phyloP scores from a whole-genome alignment of 30 jellyfish, hydroid and myxozoan genomes.

The Pelagia noctiluca region DNA sequence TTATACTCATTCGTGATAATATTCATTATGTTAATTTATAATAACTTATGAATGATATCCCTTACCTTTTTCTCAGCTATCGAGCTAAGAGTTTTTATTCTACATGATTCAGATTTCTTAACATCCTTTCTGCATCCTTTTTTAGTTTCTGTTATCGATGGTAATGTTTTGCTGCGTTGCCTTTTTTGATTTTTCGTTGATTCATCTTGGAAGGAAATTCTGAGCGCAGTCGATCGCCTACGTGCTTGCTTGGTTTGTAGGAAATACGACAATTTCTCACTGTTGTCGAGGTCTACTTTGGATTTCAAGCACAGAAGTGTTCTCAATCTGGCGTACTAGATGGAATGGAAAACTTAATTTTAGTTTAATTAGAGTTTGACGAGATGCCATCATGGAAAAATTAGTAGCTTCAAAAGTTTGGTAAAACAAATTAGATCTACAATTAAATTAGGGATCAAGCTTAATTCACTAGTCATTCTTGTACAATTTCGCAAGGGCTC shows the following conservation, averaged over 20 bases:
- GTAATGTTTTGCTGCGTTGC: neutral
- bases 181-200: neutral
- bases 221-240: neutral
- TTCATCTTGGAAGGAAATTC: neutral
- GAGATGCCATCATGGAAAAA: neutral
- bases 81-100: neutral
- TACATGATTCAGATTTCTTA: neutral
- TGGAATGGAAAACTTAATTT: neutral
- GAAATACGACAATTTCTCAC: neutral
- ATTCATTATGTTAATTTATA: no score
- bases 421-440: neutral
- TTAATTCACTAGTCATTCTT: neutral
- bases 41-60: no score
- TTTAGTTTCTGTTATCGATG: neutral
- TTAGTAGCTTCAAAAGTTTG: neutral
- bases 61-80: no score
- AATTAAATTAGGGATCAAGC: no score
- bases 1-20: no score
- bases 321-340: neutral
- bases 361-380: neutral
- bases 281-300: neutral
- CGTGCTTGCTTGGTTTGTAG: neutral
- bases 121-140: neutral
- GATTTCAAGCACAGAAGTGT: neutral
- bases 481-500: neutral